Base-by-base conservation (phyloP, 2,113 vertebrate species). In the Vulpes vulpes region DNA sequence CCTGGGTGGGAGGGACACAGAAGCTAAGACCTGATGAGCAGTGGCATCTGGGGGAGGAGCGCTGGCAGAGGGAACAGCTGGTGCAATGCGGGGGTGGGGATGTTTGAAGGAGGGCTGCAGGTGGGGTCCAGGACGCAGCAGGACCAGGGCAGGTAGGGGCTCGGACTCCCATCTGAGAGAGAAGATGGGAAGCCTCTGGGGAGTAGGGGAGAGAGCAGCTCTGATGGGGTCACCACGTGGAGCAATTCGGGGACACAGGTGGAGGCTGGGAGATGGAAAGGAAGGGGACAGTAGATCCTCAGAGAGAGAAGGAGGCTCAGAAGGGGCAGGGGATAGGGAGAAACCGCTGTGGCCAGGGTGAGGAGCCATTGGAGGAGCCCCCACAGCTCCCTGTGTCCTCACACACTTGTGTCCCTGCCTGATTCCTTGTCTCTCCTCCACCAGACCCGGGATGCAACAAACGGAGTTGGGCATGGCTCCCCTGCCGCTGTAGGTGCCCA, bases 381-480 rank as follows among this genome's bases (percentile, higher is more conserved):
- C 76, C 64, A 2, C 11, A 2, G 3, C n/a, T 20, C 32, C 15
- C 11, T 0, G 0, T 8, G 30, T 23, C 53, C 16, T 32, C 27
- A 27, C 27, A 5, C 35, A n/a, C 17, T 60, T 59, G 43, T 11
- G 25, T 64, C 80, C 35, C 78, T 84, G 49, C 60, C 86, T 35
- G 53, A 35, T 30, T 80, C 10, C 15, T 32, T 1, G 0, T 67
- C 62, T 62, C n/a, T 91, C 60, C 32, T 59, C 32, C 65, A 49
- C 11, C 53, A 73, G 65, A 86, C 30, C 10, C 17, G n/a, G 15
- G 1, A 0, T 4, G 14, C 23, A 80, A 65, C 27, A 11, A 73
- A 20, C 11, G 57, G 30, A 35, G n/a, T 43, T 4, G 23, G 8
- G 23, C 12, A 19, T 0, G 2, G 14, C 3, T 73, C 3, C 2